These are phyloP conservation scores for Octodonta nipae DNA, from an alignment of 2,888 invertebrate genomes.

Conservation along the genomic window DNA sequence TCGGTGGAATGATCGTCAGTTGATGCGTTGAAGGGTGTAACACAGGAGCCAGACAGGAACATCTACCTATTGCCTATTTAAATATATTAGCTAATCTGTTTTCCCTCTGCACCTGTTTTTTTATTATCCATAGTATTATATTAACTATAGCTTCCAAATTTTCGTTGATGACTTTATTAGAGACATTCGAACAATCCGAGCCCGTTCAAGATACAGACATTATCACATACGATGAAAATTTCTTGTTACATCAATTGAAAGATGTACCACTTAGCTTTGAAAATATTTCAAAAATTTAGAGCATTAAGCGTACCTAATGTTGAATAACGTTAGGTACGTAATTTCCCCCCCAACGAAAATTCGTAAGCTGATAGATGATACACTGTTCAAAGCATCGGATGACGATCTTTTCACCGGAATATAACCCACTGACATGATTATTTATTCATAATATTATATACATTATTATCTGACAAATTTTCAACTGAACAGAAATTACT, in stretches of 20 bases:
- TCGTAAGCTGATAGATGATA: no score
- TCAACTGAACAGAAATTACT: neutral
- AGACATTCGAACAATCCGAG: no score
- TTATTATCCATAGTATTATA: no score
- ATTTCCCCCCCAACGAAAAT: no score
- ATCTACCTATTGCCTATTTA: no score
- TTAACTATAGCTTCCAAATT: no score
- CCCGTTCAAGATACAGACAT: no score
- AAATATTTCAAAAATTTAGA: constrained; percentile 5
- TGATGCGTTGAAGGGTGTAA: neutral
- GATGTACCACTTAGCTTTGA: constrained; percentile 3
- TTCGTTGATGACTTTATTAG: no score
- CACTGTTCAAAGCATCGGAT: constrained; percentile 1
- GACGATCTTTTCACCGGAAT: constrained; percentile 1
- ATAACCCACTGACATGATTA: constrained; percentile 1
- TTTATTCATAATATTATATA: constrained; percentile 3
- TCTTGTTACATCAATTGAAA: constrained; percentile 3
- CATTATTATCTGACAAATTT: constrained; percentile 1
- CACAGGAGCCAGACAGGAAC: neutral
- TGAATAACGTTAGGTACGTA: no score
- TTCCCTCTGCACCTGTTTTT: no score
- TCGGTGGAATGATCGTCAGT: constrained; percentile 1
- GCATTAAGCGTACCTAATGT: no score
- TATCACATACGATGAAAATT: constrained; percentile 1
- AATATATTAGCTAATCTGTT: neutral